Conservation (phyloP, 2,888 invertebrate species). For the Harpalus rufipes region DNA sequence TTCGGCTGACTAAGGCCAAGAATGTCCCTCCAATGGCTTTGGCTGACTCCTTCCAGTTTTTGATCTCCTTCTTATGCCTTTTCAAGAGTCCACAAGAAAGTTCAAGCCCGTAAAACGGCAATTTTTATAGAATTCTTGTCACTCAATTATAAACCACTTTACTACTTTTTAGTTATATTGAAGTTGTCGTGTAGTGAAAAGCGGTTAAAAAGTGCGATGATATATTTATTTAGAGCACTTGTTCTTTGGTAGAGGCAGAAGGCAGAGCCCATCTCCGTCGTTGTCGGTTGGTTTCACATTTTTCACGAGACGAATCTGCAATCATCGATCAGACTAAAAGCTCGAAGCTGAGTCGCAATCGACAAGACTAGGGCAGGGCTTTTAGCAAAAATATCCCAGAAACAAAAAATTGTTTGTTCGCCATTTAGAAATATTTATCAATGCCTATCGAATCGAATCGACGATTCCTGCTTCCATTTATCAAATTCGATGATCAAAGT, state of each 20-base stretch:
- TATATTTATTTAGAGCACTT: slow-evolving; percentile 24
- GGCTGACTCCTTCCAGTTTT: too few relatives aligned
- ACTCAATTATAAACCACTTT: too few relatives aligned
- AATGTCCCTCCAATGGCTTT: too few relatives aligned
- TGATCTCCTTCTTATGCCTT: too few relatives aligned
- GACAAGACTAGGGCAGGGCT: slow-evolving; percentile 51
- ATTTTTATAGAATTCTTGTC: too few relatives aligned
- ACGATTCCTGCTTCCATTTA: slow-evolving; percentile 62
- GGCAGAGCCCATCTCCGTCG: not conserved
- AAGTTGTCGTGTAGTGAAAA: not conserved
- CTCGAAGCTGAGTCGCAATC: slow-evolving; percentile 55
- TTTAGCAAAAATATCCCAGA: slow-evolving; percentile 62
- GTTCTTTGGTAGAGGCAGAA: not conserved
- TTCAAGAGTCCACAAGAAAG: too few relatives aligned
- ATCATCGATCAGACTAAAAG: slow-evolving; percentile 61
- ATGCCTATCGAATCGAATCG: slow-evolving; percentile 46
- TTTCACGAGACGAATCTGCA: slow-evolving; percentile 36
- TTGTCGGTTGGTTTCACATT: slow-evolving; percentile 15
- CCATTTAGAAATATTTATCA: slow-evolving; percentile 66
- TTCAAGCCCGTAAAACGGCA: too few relatives aligned
- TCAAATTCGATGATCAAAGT: slow-evolving; percentile 57
- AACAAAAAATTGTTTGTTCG: slow-evolving; percentile 63
- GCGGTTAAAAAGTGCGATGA: not conserved
- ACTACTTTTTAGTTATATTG: too few relatives aligned
- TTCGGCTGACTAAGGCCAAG: too few relatives aligned